phyloP scores from a whole-genome alignment of 2,113 vertebrate species.

The Eolophus roseicapilla region DNA sequence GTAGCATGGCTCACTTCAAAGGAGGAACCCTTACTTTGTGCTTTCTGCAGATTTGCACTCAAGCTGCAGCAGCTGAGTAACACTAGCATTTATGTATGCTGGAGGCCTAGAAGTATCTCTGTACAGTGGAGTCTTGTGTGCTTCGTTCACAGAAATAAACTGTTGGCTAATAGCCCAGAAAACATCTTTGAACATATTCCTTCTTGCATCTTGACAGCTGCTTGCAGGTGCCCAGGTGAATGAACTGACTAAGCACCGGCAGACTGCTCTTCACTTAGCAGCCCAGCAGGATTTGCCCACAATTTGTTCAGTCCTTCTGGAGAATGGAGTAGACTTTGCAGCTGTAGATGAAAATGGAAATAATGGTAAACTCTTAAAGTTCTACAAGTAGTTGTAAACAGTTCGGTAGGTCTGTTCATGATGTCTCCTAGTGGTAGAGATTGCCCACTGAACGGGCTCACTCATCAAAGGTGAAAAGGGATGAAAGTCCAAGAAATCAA shows the following conservation, averaged over 20 bases:
- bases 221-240: constrained; percentile 96
- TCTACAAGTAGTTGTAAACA: not conserved
- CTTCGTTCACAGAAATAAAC: not conserved
- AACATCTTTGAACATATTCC: not conserved
- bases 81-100: not conserved
- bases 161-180: not conserved
- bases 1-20: not conserved
- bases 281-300: constrained; percentile 96
- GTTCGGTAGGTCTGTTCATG: not conserved
- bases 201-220: constrained; percentile 75
- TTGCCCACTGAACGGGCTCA: not conserved
- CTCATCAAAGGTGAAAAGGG: not conserved
- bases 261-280: constrained; percentile 94
- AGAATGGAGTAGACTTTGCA: constrained; percentile 92
- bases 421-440: not conserved
- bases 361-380: constrained; percentile 80
- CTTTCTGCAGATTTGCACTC: not conserved
- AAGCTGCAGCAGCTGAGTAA: not conserved
- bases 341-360: constrained; percentile 97
- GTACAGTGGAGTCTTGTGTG: not conserved
- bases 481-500: not conserved
- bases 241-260: constrained; percentile 95
- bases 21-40: not conserved
- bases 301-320: constrained; percentile 94
- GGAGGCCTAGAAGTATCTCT: not conserved